Percentiles rank a stretch among this genome's conserved stretches.
These are phyloP conservation scores for Sipunculus nudus DNA, from an alignment of 2,888 invertebrate genomes.

Conservation along the genomic window DNA sequence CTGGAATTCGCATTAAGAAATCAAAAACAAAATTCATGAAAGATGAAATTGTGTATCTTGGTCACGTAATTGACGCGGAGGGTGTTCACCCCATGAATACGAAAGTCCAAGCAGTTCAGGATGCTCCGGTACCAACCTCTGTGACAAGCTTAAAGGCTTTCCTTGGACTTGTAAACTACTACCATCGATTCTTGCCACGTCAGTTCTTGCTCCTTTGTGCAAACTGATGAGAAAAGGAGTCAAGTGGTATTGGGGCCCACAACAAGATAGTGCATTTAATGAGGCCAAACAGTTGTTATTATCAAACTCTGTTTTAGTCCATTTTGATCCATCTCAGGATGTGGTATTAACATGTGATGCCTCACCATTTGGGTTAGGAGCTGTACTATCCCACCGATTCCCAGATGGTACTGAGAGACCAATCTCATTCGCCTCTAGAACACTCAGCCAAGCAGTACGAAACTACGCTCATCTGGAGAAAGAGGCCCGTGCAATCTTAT, in stretches of 20 bases:
- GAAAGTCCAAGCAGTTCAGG: neutral
- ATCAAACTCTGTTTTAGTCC: neutral
- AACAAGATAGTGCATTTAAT: neutral
- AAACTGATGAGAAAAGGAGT: too few species aligned
- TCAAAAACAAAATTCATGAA: neutral
- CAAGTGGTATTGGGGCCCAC: neutral
- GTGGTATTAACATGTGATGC: conserved; percentile 64
- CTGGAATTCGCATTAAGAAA: neutral
- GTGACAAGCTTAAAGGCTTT: neutral
- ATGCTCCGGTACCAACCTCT: neutral
- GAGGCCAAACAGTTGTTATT: too few species aligned
- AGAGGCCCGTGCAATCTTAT: conserved; percentile 40
- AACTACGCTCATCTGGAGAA: conserved; percentile 45
- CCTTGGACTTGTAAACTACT: conserved; percentile 3
- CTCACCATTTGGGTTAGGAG: conserved; percentile 54
- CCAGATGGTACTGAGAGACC: conserved; percentile 24
- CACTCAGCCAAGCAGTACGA: conserved; percentile 33
- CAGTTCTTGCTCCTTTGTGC: neutral
- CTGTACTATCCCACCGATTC: conserved; percentile 45
- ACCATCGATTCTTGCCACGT: neutral
- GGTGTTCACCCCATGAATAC: conserved; percentile 1
- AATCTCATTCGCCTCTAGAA: conserved; percentile 39
- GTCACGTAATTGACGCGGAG: neutral
- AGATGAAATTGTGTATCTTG: neutral
- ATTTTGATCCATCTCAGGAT: neutral